These are phyloP conservation scores for Aegotheles bennettii DNA, from an alignment of 2,113 vertebrate species.

Conservation along the genomic window DNA sequence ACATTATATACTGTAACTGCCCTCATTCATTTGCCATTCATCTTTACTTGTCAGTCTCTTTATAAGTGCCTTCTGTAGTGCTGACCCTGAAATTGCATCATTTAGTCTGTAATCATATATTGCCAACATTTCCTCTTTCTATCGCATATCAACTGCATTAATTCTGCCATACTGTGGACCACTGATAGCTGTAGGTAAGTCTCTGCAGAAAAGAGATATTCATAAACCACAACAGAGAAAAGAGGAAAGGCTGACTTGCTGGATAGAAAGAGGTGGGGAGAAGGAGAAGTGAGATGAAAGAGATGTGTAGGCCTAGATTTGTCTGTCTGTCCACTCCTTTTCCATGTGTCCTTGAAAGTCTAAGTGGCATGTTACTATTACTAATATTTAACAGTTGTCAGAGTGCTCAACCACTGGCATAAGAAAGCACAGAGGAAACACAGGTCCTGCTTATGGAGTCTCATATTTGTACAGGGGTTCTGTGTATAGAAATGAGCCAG, in stretches of 20 bases:
- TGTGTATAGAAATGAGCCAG: background rate
- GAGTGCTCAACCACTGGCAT: background rate
- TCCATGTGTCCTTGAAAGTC: background rate
- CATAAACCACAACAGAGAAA: background rate
- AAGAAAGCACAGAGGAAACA: background rate
- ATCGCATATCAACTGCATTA: conserved; percentile 6
- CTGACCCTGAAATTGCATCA: conserved; percentile 60
- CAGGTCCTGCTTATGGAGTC: background rate
- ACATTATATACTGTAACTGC: background rate
- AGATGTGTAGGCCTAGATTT: background rate
- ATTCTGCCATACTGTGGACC: conserved; percentile 9
- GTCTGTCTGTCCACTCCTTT: background rate
- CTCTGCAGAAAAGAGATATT: background rate
- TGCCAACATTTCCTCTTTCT: conserved; percentile 42
- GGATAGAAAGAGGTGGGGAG: background rate
- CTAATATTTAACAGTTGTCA: background rate
- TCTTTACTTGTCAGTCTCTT: conserved; percentile 39
- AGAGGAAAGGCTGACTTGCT: background rate
- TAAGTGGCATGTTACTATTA: background rate
- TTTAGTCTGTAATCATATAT: conserved; percentile 62
- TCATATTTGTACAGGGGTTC: background rate
- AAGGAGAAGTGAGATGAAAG: background rate
- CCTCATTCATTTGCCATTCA: conserved; percentile 17
- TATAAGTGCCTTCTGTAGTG: conserved; percentile 19
- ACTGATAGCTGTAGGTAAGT: background rate